phyloP scores from a whole-genome alignment of 2,113 vertebrate species.

The Poecilia latipinna region DNA sequence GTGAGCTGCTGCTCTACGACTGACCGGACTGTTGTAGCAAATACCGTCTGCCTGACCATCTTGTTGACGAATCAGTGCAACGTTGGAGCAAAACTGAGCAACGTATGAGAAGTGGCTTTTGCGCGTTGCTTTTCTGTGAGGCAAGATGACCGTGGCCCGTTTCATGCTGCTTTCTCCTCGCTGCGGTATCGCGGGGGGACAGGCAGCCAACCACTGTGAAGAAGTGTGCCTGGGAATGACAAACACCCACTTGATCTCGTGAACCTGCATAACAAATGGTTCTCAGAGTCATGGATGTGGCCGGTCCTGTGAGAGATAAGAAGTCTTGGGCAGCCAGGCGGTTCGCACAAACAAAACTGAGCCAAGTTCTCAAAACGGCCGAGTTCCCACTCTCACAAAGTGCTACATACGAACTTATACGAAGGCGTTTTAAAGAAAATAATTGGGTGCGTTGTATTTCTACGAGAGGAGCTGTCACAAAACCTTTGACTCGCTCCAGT shows the following conservation, averaged over 20 bases:
- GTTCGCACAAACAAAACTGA: conserved; percentile 11
- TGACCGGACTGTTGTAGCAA: conserved; percentile 34
- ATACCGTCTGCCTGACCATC: conserved; percentile 47
- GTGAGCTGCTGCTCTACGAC: conserved; percentile 50
- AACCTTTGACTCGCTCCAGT: neutral
- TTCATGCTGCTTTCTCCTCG: conserved; percentile 55
- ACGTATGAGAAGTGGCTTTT: conserved; percentile 29
- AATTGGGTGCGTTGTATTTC: neutral
- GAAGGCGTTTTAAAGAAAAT: neutral
- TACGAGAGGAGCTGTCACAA: neutral
- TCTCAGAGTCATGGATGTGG: conserved; percentile 34
- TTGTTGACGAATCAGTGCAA: conserved; percentile 49
- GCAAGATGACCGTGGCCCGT: conserved; percentile 32
- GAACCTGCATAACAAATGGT: conserved; percentile 61
- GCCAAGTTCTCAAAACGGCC: neutral
- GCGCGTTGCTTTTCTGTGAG: conserved; percentile 27
- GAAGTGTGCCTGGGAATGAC: conserved; percentile 58
- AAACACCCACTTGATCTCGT: conserved; percentile 67
- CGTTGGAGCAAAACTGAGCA: conserved; percentile 52
- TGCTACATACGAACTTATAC: neutral
- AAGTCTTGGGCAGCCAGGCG: conserved; percentile 32
- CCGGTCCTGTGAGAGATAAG: conserved; percentile 6
- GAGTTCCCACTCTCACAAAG: neutral
- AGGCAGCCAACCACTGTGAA: conserved; percentile 55
- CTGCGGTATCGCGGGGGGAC: conserved; percentile 54